phyloP scores from a whole-genome alignment of 2,888 invertebrate genomes.

The Lordiphosa fenestrarum region DNA sequence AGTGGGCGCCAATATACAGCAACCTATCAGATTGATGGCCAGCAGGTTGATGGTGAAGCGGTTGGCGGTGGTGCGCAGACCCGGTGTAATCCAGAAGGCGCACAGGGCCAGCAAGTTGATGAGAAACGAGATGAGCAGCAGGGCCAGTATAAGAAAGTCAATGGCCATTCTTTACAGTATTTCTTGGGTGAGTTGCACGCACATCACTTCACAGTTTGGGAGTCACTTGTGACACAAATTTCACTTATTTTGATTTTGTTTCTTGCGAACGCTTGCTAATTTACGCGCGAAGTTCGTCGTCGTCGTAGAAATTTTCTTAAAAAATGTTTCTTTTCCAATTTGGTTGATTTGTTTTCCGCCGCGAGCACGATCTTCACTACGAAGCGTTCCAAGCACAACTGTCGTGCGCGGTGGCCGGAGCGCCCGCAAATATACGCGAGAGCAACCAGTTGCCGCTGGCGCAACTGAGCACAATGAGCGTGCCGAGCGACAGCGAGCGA shows the following conservation, averaged over 20 bases:
- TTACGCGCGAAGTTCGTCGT: constrained; percentile 61
- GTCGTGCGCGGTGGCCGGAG: constrained; percentile 58
- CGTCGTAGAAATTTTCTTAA: constrained; percentile 44
- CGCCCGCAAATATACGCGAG: constrained; percentile 60
- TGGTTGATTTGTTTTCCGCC: constrained; percentile 20
- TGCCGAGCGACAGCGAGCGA: constrained; percentile 46
- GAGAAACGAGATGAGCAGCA: constrained; percentile 79
- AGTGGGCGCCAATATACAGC: constrained; percentile 79
- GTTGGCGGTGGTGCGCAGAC: constrained; percentile 80
- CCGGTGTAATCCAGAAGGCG: constrained; percentile 81
- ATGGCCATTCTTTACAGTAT: constrained; percentile 76
- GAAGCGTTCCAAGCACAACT: constrained; percentile 79
- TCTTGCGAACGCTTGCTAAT: constrained; percentile 73
- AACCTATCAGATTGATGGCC: constrained; percentile 79
- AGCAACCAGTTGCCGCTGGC: constrained; percentile 32
- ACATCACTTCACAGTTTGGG: constrained; percentile 66
- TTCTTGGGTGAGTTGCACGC: constrained; percentile 48
- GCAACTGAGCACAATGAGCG: constrained; percentile 47
- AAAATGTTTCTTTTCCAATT: constrained; percentile 50
- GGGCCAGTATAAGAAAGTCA: constrained; percentile 80
- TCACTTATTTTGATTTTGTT: constrained; percentile 59
- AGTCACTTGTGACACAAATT: constrained; percentile 57
- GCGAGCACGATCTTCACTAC: constrained; percentile 76
- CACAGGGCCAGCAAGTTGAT: constrained; percentile 80
- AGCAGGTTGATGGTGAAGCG: constrained; percentile 80